Base-by-base conservation (phyloP, 2,797 vertebrate genomes). In the Erpetoichthys calabaricus region DNA sequence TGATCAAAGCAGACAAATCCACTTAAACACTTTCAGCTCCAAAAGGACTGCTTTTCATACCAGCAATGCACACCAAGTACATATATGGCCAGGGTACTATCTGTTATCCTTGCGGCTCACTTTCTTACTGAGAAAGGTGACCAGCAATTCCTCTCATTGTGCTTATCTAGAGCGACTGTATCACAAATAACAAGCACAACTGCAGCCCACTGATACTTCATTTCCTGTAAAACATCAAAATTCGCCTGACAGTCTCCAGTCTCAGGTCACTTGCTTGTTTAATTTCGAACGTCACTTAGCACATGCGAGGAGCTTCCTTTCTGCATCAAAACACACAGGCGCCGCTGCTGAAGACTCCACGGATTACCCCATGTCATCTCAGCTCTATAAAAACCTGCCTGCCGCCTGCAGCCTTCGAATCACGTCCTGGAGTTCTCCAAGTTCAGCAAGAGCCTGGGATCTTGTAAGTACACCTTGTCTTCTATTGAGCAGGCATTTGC, bases 171-270 rank as follows among this genome's bases (percentile, higher is more conserved):
- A 25, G 25, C 25, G 25, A 25, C 25, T 25, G 25, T 25, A 25
- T 25, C 25, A 25, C 25, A 25, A 25, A 25, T 51, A 56, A 60
- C 50, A 52, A 60, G 51, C 45, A 56, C 53, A 4, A 56, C 56
- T 53, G 42, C 59, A 56, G 53, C 59, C 9, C 42, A 56, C 46
- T 56, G 59, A 56, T 60, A 50, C 53, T 50, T 25, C 45, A 56
- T 50, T 60, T 55, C 54, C 59, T 60, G 45, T 56, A 9, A 51
- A 49, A 60, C 46, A 50, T 45, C 42, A 44, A 9, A 42, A 25
- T n/a, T 51, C 47, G 7, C 45, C 46, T 7, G 5, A 10, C 10
- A 45, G 51, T 42, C 42, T 46, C 49, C 51, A 44, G 42, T 55
- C 41, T 50, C 43, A 45, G 54, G 47, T 25, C 47, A 8, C 46